Base-by-base conservation (phyloP, 2,888 invertebrate genomes). In the Chaitophorus viminalis region DNA sequence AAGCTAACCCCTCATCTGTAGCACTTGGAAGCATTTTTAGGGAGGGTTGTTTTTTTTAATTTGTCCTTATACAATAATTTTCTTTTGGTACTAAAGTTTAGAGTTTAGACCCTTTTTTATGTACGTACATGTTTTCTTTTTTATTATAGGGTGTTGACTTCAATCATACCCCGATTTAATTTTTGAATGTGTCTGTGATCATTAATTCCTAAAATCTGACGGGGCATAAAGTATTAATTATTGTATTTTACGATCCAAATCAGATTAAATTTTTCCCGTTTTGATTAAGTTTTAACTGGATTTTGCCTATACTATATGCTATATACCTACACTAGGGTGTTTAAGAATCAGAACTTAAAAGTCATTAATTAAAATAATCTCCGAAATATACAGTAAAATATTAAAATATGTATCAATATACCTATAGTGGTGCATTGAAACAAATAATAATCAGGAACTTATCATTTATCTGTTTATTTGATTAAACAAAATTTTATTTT, bases 141-240 rank as follows among this genome's bases (percentile, higher is more conserved):
- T 87, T 87, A 87, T 81, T 87, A 87, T 74, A 60, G 79, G 87
- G 87, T 87, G 87, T 87, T 87, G 87, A 87, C 87, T 87, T 87
- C 87, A 81, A 81, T 87, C 87, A 79, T 72, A 79, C 87, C 85
- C 21, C 72, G 87, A 81, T 79, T 77, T 79, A n/a, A 65, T 74
- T 81, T 87, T 81, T 60, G 74, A 74, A 39, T 81, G 11, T 60
- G 60, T 79, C 31, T 8, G 72, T 8, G 29, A 36, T 79, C 85
- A 70, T 85, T 85, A 85, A 85, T 85, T 36, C 70, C n/a, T 31
- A 85, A 84, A 85, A 77, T 39, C n/a, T 70, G 85, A 77, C 52
- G 36, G 72, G 1, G 79, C 31, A 39, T 79, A 79, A 87, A 39
- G 21, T 36, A 87, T 87, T 87, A 87, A 87, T 79, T 84, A 76